Evolutionary conservation across 2,888 invertebrate genomes (phyloP).

Genomic region (Latrodectus hesperus): DNA sequence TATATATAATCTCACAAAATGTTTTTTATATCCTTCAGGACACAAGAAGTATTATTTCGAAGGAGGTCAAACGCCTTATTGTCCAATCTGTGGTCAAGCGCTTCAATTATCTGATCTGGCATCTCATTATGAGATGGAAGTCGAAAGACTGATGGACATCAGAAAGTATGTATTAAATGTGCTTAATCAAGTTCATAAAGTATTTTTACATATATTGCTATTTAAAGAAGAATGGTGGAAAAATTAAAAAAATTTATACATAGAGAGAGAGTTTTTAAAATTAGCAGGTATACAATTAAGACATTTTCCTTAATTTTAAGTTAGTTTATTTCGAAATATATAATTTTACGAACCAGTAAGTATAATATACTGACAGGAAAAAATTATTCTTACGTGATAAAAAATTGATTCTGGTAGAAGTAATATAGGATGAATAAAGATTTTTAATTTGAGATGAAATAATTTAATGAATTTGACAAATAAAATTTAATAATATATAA

Average conservation of each 20-base stretch:
- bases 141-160: slow-evolving; percentile 80
- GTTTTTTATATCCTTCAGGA: slow-evolving; percentile 12
- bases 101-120: slow-evolving; percentile 88
- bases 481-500: too few species aligned
- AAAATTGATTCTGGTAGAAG: too few species aligned
- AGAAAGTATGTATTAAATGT: slow-evolving; percentile 57
- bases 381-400: too few species aligned
- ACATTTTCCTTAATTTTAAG: neutral
- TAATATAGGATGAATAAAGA: too few species aligned
- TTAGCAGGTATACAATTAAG: neutral
- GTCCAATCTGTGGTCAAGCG: slow-evolving; percentile 91
- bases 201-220: too few species aligned
- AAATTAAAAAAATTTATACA: neutral
- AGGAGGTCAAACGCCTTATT: slow-evolving; percentile 75
- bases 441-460: too few species aligned
- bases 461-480: too few species aligned
- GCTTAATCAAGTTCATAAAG: too few species aligned
- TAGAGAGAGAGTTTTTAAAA: neutral
- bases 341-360: too few species aligned
- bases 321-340: too few species aligned
- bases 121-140: slow-evolving; percentile 85
- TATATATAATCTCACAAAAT: too few species aligned
- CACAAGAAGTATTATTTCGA: slow-evolving; percentile 64
- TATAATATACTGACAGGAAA: too few species aligned
- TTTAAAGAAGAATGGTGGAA: neutral